phyloP scores from a whole-genome alignment of 2,797 vertebrate genomes.

The Gambelia wislizenii region DNA sequence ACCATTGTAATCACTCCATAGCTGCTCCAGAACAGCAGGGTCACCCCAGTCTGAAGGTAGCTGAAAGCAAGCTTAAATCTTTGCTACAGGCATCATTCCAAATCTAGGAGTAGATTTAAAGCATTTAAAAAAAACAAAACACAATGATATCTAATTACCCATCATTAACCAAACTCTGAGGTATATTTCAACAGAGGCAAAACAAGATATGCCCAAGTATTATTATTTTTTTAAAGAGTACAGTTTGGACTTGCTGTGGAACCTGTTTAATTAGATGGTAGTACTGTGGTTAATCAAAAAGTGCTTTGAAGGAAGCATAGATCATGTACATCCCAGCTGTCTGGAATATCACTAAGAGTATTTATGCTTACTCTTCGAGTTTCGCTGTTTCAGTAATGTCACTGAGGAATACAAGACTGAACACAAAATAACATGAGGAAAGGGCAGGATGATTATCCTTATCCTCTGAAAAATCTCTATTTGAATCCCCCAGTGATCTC shows the following conservation, averaged over 20 bases:
- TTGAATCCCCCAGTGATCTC: background rate
- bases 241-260: background rate
- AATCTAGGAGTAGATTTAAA: conserved; percentile 6
- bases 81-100: conserved; percentile 4
- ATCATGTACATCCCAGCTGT: background rate
- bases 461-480: background rate
- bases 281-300: background rate
- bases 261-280: background rate
- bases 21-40: background rate
- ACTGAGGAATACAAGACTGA: background rate
- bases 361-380: background rate
- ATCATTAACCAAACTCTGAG: conserved; percentile 24
- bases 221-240: background rate
- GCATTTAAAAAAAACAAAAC: conserved; percentile 2
- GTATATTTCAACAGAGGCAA: accelerated
- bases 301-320: background rate
- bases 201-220: background rate
- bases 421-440: background rate
- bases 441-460: background rate
- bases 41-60: background rate
- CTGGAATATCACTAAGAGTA: background rate
- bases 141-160: conserved; percentile 37
- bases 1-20: background rate
- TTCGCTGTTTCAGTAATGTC: background rate
- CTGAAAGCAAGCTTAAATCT: background rate